These are phyloP conservation scores for Synchiropus splendidus DNA, from an alignment of 2,113 vertebrate species.

Conservation along the genomic window DNA sequence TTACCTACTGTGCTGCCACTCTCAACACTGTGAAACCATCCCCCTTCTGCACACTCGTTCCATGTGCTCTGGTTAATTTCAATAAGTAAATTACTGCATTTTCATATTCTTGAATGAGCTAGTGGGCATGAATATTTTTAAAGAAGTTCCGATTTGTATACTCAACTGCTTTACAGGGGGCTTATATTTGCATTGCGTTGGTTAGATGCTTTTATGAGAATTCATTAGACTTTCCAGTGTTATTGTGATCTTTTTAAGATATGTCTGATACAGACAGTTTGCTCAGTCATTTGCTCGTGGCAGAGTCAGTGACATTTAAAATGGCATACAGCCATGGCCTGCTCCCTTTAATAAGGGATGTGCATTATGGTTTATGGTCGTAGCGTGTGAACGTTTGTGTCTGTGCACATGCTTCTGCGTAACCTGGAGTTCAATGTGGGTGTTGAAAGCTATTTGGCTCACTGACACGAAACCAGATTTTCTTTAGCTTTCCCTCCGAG, in stretches of 20 bases:
- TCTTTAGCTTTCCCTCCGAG: constrained; percentile 20
- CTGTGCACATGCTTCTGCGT: constrained; percentile 15
- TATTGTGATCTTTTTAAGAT: constrained; percentile 8
- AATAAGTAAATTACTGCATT: no score
- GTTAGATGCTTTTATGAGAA: no score
- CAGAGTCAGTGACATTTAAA: constrained; percentile 55
- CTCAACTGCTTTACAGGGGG: no score
- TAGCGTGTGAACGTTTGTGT: constrained; percentile 37
- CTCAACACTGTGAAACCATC: no score
- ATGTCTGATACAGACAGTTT: constrained; percentile 24
- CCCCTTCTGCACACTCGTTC: no score
- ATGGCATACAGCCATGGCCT: constrained; percentile 36
- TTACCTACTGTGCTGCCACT: neutral
- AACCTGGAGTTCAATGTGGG: constrained; percentile 55
- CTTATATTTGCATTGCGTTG: no score
- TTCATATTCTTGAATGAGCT: no score
- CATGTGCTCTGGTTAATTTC: no score
- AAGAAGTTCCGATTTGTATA: no score
- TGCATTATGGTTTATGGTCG: constrained; percentile 44
- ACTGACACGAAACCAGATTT: constrained; percentile 36
- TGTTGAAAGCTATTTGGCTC: constrained; percentile 53
- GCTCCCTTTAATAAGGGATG: constrained; percentile 36
- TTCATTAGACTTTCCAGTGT: no score
- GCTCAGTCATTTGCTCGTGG: constrained; percentile 41
- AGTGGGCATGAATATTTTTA: no score